Base-by-base conservation (phyloP, 2,113 vertebrate genomes). In the Eretmodus cyanostictus region DNA sequence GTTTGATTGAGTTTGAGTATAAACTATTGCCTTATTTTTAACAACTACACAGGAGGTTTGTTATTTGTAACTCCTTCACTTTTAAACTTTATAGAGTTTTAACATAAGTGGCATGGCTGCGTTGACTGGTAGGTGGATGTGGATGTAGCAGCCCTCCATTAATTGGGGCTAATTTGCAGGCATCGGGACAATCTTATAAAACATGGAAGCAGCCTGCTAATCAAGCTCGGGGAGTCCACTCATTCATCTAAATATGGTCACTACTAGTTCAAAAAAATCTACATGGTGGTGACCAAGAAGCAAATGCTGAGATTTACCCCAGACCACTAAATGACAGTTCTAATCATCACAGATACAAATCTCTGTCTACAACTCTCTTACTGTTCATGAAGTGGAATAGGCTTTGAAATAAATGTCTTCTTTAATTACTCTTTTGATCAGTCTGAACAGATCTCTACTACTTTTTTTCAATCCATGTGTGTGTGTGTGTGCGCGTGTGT, bases 401-500 rank as follows among this genome's bases (percentile, higher is more conserved):
- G 71, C 71, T 76, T 49, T 76, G 71, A 76, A 76, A 76, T 27
- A 49, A 76, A 76, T 47, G 17, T 76, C 42, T 49, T 76, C 71
- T 76, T 76, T 76, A 29, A 24, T 76, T 19, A 7, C 42, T 29
- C 71, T 29, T 76, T 76, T 63, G 29, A 29, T 76, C 71, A 47
- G 42, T 76, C 42, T 76, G 42, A 76, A 49, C 24, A 76, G 42
- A 76, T 76, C 42, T 76, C 40, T 47, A 19, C 71, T 76, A 76
- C 71, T 76, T 49, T 49, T 40, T 27, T 49, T 47, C 42, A 76
- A 12, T 47, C 71, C 71, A 5, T 47, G 10, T 22, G 53, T 6
- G n/a, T 12, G 22, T 11, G 53, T 24, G 22, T 7, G 53, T 55
- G 53, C 3, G 53, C 1, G 36, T 14, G 9, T 27, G 19, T 54